Conservation (phyloP, 1,140 invertebrate species). For the Pseudobourletiella spinata region DNA sequence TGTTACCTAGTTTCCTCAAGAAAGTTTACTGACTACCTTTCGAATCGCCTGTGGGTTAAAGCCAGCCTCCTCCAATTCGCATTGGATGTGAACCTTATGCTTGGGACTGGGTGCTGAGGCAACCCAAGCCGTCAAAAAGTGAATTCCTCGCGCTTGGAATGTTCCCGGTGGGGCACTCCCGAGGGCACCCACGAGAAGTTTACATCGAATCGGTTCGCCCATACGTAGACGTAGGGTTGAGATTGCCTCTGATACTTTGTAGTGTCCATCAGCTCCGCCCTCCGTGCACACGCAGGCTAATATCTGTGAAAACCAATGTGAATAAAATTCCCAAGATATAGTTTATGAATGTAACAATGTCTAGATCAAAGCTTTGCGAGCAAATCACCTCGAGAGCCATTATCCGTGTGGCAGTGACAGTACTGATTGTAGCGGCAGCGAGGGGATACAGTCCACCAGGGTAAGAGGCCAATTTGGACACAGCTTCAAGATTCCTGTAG, state of each 20-base stretch:
- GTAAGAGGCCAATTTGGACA: constrained; percentile 60
- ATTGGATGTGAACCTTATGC: constrained; percentile 76
- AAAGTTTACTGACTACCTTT: too few relatives aligned
- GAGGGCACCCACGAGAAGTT: constrained; percentile 79
- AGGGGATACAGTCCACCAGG: constrained; percentile 75
- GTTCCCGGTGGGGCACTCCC: constrained; percentile 49
- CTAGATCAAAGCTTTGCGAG: not conserved
- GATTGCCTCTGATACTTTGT: constrained; percentile 63
- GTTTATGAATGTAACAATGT: not conserved
- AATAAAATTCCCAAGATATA: not conserved
- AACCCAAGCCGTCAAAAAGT: constrained; percentile 74
- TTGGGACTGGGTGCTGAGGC: constrained; percentile 62
- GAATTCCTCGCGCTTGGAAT: constrained; percentile 68
- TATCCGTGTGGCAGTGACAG: constrained; percentile 68
- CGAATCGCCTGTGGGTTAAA: constrained; percentile 60
- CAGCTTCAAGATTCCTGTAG: constrained; percentile 53
- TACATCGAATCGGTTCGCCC: constrained; percentile 83
- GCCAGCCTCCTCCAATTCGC: constrained; percentile 74
- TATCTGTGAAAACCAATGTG: constrained; percentile 4
- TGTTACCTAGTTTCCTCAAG: too few relatives aligned
- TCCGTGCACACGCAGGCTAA: constrained; percentile 25
- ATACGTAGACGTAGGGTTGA: constrained; percentile 77
- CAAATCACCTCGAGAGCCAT: constrained; percentile 68
- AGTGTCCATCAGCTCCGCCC: constrained; percentile 27
- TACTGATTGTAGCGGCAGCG: constrained; percentile 60